Conservation (phyloP, 64 coral and sea anemone species). For the Cladopsammia gracilis region DNA sequence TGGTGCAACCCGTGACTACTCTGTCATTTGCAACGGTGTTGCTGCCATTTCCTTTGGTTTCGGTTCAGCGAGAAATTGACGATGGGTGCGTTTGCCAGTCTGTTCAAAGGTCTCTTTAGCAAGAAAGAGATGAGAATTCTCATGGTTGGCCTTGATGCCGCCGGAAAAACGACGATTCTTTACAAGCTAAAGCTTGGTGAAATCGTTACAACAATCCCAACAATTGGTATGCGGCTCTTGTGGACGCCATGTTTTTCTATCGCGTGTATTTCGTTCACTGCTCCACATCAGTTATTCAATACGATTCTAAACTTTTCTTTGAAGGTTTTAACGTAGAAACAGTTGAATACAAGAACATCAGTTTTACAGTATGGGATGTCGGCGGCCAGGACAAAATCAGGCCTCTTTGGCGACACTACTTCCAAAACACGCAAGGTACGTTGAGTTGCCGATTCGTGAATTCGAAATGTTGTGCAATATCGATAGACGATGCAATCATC, state of each 20-base stretch:
- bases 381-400: conserved; percentile 79
- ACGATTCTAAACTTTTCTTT: not conserved
- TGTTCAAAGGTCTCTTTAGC: conserved; percentile 65
- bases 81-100: not conserved
- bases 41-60: no score
- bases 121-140: conserved; percentile 84
- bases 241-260: not conserved
- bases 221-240: conserved; percentile 48
- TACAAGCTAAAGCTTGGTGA: conserved; percentile 80
- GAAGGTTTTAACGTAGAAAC: conserved; percentile 80
- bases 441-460: not conserved
- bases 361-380: conserved; percentile 80
- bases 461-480: not conserved
- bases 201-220: conserved; percentile 84
- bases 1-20: no score
- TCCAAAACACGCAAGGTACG: conserved; percentile 79
- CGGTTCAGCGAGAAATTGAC: no score
- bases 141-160: conserved; percentile 83
- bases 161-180: conserved; percentile 83
- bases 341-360: conserved; percentile 82
- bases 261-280: conserved; percentile 1
- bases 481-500: no score
- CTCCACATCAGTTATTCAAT: not conserved
- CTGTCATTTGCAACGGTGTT: no score
- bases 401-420: conserved; percentile 78